Evolutionary conservation across 1,140 invertebrate genomes (phyloP), one percentile per base, ranked within the genome.

Genomic region (Halesus radiatus): DNA sequence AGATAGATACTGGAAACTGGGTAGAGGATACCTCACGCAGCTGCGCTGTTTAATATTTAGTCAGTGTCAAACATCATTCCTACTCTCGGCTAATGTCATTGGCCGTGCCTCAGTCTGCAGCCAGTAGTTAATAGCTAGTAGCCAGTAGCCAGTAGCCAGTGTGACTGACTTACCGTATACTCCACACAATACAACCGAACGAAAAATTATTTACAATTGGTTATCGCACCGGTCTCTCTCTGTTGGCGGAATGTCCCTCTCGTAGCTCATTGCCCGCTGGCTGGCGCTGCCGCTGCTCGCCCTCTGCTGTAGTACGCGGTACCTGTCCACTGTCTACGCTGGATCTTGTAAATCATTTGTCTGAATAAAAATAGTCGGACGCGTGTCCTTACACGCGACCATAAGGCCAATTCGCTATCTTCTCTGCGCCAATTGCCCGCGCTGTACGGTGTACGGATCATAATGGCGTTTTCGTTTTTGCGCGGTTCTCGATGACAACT

Each of bases 1-100:
- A 32, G 26, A 29, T 29, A 5, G 26, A 29, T 2, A 6, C 4
- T 0, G 4, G 32, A 7, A 6, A 3, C 4, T 6, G 10, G 37
- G 10, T 1, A 13, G 10, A 45, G 37, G 29, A 76, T 20, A 23
- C 4, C 29, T 29, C 56, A 23, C 58, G 54, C 73, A 75, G 75
- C 75, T 66, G 75, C 58, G 76, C 76, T 52, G 23, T 53, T 29
- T 78, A 45, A 32, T 32, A 78, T 78, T 78, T 78, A 68, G 76
- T 78, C 76, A 78, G 68, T 78, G 76, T 78, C 76, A 78, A 78
- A 68, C 76, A 23, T n/a, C 45, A 56, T 70, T 23, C 52, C 8
- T 50, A 53, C 76, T 62, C 23, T 45, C 29, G 29, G 60, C 64
- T 18, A 78, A 68, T 54, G 76, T 78, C 76, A 78, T 78, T 78